Evolutionary conservation across 1,140 invertebrate genomes (phyloP).

Genomic region (Mactra quadrangularis): DNA sequence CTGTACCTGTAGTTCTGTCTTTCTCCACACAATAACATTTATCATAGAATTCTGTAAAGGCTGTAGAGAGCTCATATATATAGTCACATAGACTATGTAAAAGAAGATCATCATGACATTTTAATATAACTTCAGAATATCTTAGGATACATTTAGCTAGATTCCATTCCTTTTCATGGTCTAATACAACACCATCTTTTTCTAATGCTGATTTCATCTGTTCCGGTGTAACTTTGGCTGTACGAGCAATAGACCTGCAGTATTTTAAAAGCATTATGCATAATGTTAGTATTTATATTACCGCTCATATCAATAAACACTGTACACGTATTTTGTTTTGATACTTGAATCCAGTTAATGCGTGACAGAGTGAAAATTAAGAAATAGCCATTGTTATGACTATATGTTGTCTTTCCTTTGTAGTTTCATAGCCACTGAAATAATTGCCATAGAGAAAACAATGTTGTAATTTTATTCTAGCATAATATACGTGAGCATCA

Average conservation of each 20-base stretch:
- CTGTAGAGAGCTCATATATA: constrained; percentile 96
- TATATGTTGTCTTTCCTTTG: too few relatives aligned
- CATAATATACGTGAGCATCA: too few relatives aligned
- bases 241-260: constrained; percentile 79
- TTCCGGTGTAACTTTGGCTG: constrained; percentile 86
- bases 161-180: constrained; percentile 97
- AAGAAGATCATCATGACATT: constrained; percentile 92
- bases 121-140: constrained; percentile 94
- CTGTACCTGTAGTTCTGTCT: constrained; percentile 79
- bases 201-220: constrained; percentile 85
- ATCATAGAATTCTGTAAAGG: constrained; percentile 99
- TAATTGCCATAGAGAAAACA: too few relatives aligned
- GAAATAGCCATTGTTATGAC: neutral
- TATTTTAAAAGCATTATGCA: too few relatives aligned
- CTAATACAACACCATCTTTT: constrained; percentile 87
- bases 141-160: constrained; percentile 92
- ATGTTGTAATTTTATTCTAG: too few relatives aligned
- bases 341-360: neutral
- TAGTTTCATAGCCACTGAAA: too few relatives aligned
- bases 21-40: constrained; percentile 99
- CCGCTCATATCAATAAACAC: too few relatives aligned
- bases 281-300: too few relatives aligned
- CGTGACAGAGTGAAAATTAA: neutral
- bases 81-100: constrained; percentile 97
- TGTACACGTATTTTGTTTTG: neutral